These are phyloP conservation scores for Sterrhoptilus dennistouni DNA, from an alignment of 2,113 vertebrate species.

Conservation along the genomic window DNA sequence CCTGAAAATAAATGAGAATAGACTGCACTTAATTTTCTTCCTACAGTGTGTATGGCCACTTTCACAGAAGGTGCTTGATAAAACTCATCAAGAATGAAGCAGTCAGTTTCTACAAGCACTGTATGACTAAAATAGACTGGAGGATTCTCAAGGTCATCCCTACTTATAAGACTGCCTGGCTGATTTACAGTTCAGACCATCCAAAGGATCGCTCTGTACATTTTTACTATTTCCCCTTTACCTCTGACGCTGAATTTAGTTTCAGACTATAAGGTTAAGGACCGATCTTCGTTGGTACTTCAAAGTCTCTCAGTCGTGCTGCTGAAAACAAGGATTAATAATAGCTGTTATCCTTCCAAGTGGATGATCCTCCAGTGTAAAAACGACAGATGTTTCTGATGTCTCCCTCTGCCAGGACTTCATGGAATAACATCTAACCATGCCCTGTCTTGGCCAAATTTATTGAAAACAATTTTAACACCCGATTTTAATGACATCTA, in stretches of 20 bases:
- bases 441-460: neutral
- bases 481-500: neutral
- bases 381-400: neutral
- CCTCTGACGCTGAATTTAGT: neutral
- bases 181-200: neutral
- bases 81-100: neutral
- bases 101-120: neutral
- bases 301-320: neutral
- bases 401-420: constrained; percentile 18
- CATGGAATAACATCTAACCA: neutral
- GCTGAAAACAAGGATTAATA: neutral
- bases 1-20: constrained; percentile 21
- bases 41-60: neutral
- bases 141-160: neutral
- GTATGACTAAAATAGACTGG: neutral
- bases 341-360: neutral
- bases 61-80: constrained; percentile 9
- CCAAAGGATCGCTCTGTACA: neutral
- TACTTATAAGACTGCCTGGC: neutral
- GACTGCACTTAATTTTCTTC: neutral
- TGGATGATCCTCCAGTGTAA: neutral
- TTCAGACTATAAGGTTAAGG: neutral
- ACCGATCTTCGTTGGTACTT: neutral
- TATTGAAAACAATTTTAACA: neutral
- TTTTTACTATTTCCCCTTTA: neutral